Evolutionary conservation across 35 echinoderm and acorn worm species (phyloP).

Genomic region (Heliocidaris erythrogramma): DNA sequence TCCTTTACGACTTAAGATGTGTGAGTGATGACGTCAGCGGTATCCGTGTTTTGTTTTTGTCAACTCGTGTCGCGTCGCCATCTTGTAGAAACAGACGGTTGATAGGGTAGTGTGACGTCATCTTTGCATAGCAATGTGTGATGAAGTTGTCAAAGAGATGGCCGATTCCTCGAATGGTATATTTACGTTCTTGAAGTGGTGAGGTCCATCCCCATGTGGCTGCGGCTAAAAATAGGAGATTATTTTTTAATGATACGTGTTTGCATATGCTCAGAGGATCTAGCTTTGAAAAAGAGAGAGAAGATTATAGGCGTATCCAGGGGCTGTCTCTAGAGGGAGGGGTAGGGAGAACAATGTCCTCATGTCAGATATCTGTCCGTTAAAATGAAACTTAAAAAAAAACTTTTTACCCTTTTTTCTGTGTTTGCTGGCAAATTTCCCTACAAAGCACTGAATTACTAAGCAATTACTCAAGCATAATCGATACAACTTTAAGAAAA

Average conservation of each 20-base stretch:
- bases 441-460: too few species aligned
- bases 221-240: background rate
- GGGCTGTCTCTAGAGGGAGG: too few species aligned
- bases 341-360: too few species aligned
- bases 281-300: too few species aligned
- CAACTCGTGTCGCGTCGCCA: background rate
- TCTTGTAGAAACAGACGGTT: conserved; percentile 4
- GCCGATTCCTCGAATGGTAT: background rate
- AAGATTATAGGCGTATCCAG: too few species aligned
- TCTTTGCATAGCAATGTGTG: background rate
- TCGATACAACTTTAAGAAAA: too few species aligned
- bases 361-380: too few species aligned
- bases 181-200: background rate
- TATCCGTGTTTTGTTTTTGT: background rate
- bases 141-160: background rate
- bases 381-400: too few species aligned
- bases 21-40: background rate
- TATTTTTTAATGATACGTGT: background rate
- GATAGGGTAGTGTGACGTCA: background rate
- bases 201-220: background rate
- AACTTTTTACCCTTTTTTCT: too few species aligned
- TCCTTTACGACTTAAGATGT: background rate
- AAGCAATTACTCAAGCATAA: too few species aligned
- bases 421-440: too few species aligned
- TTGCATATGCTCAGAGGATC: too few species aligned